Evolutionary conservation across 1,140 invertebrate genomes (phyloP), one percentile per base, ranked within the genome.

Genomic region (Pachyrhynchus sulphureomaculatus): DNA sequence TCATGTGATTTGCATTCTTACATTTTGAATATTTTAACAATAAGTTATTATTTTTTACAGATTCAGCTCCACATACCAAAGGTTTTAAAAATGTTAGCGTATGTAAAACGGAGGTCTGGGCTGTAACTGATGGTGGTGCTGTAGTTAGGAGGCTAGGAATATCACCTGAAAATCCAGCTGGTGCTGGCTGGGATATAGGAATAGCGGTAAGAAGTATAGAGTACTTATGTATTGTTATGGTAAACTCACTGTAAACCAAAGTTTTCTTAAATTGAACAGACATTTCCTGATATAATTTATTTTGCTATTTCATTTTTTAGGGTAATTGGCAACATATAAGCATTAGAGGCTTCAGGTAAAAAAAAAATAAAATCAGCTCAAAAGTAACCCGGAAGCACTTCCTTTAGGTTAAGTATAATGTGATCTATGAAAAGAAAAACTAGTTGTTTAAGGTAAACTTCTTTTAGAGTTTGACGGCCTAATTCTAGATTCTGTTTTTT

Each of bases 131-230:
- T 18, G 82, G 84, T 61, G 89, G 89, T n/a, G 80, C 85, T n/a
- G 75, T 93, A 10, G 86, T 86, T 56, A 80, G 85, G 48, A 82
- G 92, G 39, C 80, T 85, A 57, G 90, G 90, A 6, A 83, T 92
- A 17, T 87, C 86, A 2, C 73, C 79, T 15, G 81, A 84, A 21
- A 87, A 86, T 78, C 84, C 85, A 5, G 81, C 80, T 24, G 91
- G 91, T 34, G 85, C 84, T 32, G 85, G 85, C 20, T 94, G 92
- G 92, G 84, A 86, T 65, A 79, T 82, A 17, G 86, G 86, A 2
- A 84, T 89, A 65, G 82, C 85, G 45, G 88, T 89, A 76, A 81
- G 81, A 70, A 37, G 45, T 41, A 17, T 53, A 8, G 3, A 15
- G 23, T 24, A 29, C n/a, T 9, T 15, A 8, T 9, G 13, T 42